These are phyloP conservation scores for Heliothis peltigera DNA, from an alignment of 2,888 invertebrate genomes.

Conservation along the genomic window DNA sequence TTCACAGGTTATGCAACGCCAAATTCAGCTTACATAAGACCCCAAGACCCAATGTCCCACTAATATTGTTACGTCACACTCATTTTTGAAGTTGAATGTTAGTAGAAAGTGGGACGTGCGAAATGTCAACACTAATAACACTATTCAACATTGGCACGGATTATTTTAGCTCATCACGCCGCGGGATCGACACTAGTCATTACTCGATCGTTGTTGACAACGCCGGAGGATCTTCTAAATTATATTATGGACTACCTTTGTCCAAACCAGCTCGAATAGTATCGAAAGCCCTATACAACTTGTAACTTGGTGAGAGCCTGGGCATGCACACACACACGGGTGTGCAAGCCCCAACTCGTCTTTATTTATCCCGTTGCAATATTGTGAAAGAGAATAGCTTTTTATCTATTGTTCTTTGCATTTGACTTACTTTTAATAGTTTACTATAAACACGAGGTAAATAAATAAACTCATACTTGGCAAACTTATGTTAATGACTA, in stretches of 20 bases:
- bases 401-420: too few relatives aligned
- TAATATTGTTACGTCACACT: constrained; percentile 80
- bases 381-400: too few relatives aligned
- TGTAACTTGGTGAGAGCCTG: too few relatives aligned
- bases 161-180: constrained; percentile 33
- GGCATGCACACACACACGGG: too few relatives aligned
- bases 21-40: constrained; percentile 82
- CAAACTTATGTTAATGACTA: too few relatives aligned
- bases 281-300: too few relatives aligned
- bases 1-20: constrained; percentile 84
- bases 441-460: too few relatives aligned
- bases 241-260: neutral
- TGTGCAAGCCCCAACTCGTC: too few relatives aligned
- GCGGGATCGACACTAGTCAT: constrained; percentile 21
- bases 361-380: too few relatives aligned
- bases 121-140: constrained; percentile 75
- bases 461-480: too few relatives aligned
- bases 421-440: too few relatives aligned
- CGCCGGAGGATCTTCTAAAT: neutral
- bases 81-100: constrained; percentile 86
- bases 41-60: constrained; percentile 87
- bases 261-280: neutral
- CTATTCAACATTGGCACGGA: constrained; percentile 67
- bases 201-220: neutral
- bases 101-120: constrained; percentile 86